phyloP scores from a whole-genome alignment of 2,113 vertebrate genomes.

The Ictalurus furcatus region DNA sequence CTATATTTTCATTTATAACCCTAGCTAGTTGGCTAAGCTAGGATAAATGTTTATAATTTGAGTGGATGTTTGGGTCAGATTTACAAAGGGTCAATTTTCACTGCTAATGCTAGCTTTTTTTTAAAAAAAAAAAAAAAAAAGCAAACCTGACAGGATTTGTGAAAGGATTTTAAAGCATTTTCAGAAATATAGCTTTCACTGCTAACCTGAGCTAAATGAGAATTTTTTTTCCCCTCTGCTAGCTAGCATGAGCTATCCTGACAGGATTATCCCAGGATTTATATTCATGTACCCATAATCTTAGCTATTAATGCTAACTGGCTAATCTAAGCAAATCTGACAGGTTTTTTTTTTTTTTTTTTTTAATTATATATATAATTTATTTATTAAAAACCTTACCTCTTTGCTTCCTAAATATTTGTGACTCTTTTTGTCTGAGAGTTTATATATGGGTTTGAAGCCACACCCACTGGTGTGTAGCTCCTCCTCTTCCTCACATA shows the following conservation, averaged over 20 bases:
- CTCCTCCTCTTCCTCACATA: neutral
- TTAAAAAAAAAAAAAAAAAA: too few species aligned
- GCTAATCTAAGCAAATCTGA: neutral
- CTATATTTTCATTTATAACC: too few species aligned
- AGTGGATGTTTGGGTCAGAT: neutral
- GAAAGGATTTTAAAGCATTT: neutral
- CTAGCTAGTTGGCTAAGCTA: too few species aligned
- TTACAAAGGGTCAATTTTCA: neutral
- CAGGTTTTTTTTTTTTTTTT: neutral
- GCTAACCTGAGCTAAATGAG: too few species aligned
- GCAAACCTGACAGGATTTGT: neutral
- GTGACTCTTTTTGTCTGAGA: neutral
- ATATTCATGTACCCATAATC: neutral
- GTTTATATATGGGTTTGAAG: neutral
- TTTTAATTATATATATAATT: too few species aligned
- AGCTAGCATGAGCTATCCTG: neutral
- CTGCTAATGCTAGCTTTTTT: neutral
- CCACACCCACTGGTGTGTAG: neutral
- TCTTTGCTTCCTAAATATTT: neutral
- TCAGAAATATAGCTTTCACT: too few species aligned
- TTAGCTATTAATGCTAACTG: neutral
- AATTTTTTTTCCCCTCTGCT: too few species aligned
- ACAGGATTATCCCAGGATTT: neutral
- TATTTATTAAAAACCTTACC: neutral
- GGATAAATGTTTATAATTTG: too few species aligned